phyloP scores from a whole-genome alignment of 2,113 vertebrate species.

The Pteronura brasiliensis region DNA sequence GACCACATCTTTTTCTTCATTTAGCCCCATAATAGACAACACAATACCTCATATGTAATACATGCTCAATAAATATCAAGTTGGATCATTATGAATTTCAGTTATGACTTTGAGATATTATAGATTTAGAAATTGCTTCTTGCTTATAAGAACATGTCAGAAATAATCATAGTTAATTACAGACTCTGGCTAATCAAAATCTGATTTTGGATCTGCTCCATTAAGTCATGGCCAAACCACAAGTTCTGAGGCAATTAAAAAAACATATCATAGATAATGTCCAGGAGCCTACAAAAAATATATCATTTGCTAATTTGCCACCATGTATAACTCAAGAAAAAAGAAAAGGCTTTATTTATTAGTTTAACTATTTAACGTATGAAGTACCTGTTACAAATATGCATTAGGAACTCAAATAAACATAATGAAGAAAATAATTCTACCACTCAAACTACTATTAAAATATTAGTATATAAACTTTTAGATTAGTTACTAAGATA shows the following conservation, averaged over 20 bases:
- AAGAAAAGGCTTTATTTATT: neutral
- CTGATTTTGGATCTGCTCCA: neutral
- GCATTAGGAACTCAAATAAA: neutral
- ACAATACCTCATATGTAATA: constrained; percentile 22
- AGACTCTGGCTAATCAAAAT: constrained; percentile 18
- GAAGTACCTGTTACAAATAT: neutral
- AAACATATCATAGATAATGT: neutral
- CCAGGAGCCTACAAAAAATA: neutral
- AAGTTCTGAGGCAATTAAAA: neutral
- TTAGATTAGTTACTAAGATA: neutral
- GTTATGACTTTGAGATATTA: neutral
- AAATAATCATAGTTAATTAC: neutral
- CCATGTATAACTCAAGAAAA: neutral
- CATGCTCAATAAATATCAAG: constrained; percentile 43
- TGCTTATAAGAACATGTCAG: neutral
- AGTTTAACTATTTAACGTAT: neutral
- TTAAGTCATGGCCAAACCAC: neutral
- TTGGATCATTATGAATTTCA: constrained; percentile 16
- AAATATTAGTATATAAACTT: neutral
- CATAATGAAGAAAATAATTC: neutral
- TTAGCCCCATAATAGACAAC: neutral
- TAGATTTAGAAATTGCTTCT: neutral
- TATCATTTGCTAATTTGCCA: neutral
- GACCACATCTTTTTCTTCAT: neutral
- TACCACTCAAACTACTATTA: neutral